Base-by-base conservation (phyloP, 1,140 invertebrate genomes). In the Drosophila auraria region DNA sequence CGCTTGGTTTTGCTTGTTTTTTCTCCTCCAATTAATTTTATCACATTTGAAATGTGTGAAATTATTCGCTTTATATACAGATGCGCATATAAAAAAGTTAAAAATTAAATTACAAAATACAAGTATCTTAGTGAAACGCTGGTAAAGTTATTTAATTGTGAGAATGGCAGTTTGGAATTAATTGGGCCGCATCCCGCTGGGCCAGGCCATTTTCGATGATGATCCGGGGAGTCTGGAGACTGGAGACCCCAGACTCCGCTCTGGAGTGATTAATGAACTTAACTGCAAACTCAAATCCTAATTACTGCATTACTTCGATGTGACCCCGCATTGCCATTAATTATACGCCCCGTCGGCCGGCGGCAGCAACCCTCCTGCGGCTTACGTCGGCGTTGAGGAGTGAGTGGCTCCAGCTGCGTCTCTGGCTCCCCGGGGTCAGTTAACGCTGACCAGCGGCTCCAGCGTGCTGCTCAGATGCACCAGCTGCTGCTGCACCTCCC, bases 401-500 rank as follows among this genome's bases (percentile, higher is more conserved):
- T 33, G 51, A 49, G 62, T 62, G 57, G 30, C 44, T 78, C 57
- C 57, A 59, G 54, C 36, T 51, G 78, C 64, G 49, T 15, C 38
- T 40, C 38, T 15, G 3, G 5, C 38, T 38, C 80, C 76, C 87
- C 79, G 86, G 78, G 91, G 91, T 92, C 91, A 92, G 82, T 92
- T 92, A 68, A 92, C 91, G 76, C 91, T 92, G 74, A 92, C 91
- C 87, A 92, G 74, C 47, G 91, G 91, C 69, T 92, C 91, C 63
- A 92, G 76, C 66, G 91, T 92, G 82, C 68, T 91, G 81, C 81
- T 91, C 54, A 80, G 76, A 89, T 92, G 91, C 57, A 92, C 87
- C 64, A 90, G 74, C 74, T 91, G 84, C 74, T 91, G 89, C 62
- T 87, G 80, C 70, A 83, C 89, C 64, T 87, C 82, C 27, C 87